Conservation (phyloP, 1,140 invertebrate species). For the Cydia pomonella region DNA sequence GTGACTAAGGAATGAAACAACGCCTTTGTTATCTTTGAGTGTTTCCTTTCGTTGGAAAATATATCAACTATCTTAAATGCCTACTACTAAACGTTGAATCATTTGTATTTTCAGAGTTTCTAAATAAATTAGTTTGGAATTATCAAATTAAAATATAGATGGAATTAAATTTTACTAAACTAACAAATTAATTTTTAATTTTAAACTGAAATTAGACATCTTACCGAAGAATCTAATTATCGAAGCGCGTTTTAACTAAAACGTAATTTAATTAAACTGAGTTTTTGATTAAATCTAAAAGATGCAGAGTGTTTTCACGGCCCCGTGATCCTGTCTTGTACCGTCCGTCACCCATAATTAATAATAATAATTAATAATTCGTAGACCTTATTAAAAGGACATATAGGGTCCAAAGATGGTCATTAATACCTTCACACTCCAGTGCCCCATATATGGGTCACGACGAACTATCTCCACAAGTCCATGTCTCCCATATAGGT, state of each 20-base stretch:
- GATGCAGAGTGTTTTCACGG: not conserved
- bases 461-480: no score
- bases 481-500: no score
- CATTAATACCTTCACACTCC: no score
- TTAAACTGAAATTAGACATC: not conserved
- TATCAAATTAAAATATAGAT: not conserved
- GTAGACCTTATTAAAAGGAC: no score
- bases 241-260: not conserved
- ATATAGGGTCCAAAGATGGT: no score
- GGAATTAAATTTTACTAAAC: not conserved
- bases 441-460: no score
- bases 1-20: slow-evolving; percentile 42
- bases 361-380: no score
- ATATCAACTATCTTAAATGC: slow-evolving; percentile 11
- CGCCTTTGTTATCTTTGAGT: slow-evolving; percentile 36
- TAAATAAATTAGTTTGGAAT: not conserved
- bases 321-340: not conserved
- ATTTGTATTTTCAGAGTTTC: not conserved
- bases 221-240: not conserved
- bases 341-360: no score
- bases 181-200: not conserved
- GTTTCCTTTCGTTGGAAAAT: slow-evolving; percentile 10
- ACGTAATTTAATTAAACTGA: not conserved
- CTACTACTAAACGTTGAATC: slow-evolving; percentile 3
- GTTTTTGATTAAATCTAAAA: not conserved